These are phyloP conservation scores for Ichneumon xanthorius DNA, from an alignment of 2,888 invertebrate genomes.

Conservation along the genomic window DNA sequence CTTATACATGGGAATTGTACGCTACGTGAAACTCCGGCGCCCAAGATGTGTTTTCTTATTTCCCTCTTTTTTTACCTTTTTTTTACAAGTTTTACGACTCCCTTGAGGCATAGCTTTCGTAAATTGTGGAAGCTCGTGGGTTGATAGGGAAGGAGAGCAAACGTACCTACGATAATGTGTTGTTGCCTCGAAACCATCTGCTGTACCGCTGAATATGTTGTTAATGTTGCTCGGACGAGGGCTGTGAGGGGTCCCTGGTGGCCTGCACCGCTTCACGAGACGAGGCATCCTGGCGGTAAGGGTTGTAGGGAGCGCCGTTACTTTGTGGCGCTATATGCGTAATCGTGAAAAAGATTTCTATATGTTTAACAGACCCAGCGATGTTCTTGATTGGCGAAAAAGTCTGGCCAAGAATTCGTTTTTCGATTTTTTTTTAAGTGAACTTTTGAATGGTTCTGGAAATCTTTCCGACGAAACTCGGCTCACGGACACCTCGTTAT, in stretches of 20 bases:
- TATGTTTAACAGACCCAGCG: neutral
- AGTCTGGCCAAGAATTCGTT: conserved; percentile 7
- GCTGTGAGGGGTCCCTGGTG: conserved; percentile 21
- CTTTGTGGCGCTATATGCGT: neutral
- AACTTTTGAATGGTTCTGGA: conserved; percentile 36
- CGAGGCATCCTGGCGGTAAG: neutral
- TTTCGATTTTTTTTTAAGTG: too few relatives aligned
- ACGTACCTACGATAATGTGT: conserved; percentile 15
- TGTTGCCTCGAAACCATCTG: conserved; percentile 8
- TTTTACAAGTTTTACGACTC: conserved; percentile 50
- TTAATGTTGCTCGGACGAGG: conserved; percentile 36
- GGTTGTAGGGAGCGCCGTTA: neutral
- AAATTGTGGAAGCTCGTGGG: conserved; percentile 64
- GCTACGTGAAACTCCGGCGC: conserved; percentile 30
- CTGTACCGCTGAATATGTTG: conserved; percentile 1
- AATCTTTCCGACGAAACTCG: conserved; percentile 44
- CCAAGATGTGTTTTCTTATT: conserved; percentile 42
- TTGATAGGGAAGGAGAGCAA: conserved; percentile 42
- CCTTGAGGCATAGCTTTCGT: conserved; percentile 64
- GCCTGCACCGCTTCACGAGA: conserved; percentile 9
- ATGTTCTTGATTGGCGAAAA: neutral
- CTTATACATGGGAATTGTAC: conserved; percentile 17
- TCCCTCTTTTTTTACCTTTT: conserved; percentile 4
- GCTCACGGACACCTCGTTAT: conserved; percentile 71
- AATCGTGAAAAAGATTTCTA: neutral